These are phyloP conservation scores for Echeneis naucrates DNA, from an alignment of 2,797 vertebrate species.

Conservation along the genomic window DNA sequence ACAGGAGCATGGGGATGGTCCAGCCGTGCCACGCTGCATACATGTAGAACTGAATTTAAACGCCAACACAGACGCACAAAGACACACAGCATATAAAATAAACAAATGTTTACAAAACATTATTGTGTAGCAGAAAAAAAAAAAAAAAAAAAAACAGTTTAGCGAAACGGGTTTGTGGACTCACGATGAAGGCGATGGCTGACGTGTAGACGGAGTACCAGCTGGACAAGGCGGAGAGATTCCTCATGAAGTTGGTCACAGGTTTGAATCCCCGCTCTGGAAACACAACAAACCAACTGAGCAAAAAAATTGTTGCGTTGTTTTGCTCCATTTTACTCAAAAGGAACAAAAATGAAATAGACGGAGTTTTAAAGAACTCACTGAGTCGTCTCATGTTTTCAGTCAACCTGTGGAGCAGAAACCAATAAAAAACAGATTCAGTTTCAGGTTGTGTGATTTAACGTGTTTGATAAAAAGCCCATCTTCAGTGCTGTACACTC, in stretches of 20 bases:
- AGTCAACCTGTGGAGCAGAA: conserved; percentile 87
- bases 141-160: too few species aligned
- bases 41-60: conserved; percentile 91
- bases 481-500: not conserved
- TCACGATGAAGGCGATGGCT: conserved; percentile 96
- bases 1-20: conserved; percentile 97
- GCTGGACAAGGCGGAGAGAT: conserved; percentile 96
- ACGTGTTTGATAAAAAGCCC: not conserved
- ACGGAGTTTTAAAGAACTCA: conserved; percentile 77
- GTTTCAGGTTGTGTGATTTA: not conserved
- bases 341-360: too few species aligned
- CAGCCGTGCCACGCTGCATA: conserved; percentile 97
- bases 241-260: conserved; percentile 95
- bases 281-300: conserved; percentile 15
- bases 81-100: too few species aligned
- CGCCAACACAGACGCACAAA: too few species aligned
- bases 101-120: too few species aligned
- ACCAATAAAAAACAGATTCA: not conserved
- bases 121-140: too few species aligned
- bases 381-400: conserved; percentile 98
- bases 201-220: conserved; percentile 98
- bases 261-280: conserved; percentile 96
- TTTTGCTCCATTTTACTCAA: too few species aligned
- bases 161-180: conserved; percentile 66
- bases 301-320: too few species aligned